Conservation (phyloP, 2,888 invertebrate species). For the Phaedon cochleariae region DNA sequence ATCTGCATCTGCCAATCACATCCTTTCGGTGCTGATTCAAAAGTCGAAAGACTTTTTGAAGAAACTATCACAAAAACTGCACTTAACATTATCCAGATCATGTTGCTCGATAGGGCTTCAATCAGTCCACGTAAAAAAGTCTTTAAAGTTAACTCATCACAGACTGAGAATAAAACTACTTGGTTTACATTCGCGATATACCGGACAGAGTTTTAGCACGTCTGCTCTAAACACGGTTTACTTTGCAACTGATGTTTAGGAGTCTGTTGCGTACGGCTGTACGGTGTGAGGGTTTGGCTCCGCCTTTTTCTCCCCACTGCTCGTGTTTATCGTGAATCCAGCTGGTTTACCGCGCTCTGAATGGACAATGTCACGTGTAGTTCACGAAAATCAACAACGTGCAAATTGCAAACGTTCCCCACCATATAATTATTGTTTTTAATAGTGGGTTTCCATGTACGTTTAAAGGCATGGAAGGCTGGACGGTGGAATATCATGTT, state of each 20-base stretch:
- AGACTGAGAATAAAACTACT: slow-evolving; percentile 22
- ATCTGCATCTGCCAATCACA: slow-evolving; percentile 75
- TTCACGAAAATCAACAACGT: slow-evolving; percentile 55
- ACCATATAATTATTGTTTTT: slow-evolving; percentile 39
- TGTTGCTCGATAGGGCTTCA: slow-evolving; percentile 18
- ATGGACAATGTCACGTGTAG: slow-evolving; percentile 57
- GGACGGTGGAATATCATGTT: slow-evolving; percentile 1
- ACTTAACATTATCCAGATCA: slow-evolving; percentile 46
- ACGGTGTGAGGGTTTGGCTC: slow-evolving; percentile 55
- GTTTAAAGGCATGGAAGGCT: slow-evolving; percentile 12
- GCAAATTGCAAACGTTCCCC: slow-evolving; percentile 50
- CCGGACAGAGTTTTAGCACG: slow-evolving; percentile 19
- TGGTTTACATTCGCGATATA: slow-evolving; percentile 21
- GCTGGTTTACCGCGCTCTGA: slow-evolving; percentile 53
- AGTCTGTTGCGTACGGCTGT: slow-evolving; percentile 53
- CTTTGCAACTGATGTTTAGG: slow-evolving; percentile 46
- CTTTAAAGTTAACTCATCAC: slow-evolving; percentile 43
- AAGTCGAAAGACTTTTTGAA: slow-evolving; percentile 57
- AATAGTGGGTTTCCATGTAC: slow-evolving; percentile 29
- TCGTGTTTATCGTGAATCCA: slow-evolving; percentile 52
- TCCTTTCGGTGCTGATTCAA: slow-evolving; percentile 74
- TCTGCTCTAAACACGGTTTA: slow-evolving; percentile 30
- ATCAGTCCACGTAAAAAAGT: slow-evolving; percentile 12
- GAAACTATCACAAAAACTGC: slow-evolving; percentile 46
- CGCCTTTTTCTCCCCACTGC: slow-evolving; percentile 54